Evolutionary conservation across 1,140 invertebrate species (phyloP).

Genomic region (Drosophila orena): DNA sequence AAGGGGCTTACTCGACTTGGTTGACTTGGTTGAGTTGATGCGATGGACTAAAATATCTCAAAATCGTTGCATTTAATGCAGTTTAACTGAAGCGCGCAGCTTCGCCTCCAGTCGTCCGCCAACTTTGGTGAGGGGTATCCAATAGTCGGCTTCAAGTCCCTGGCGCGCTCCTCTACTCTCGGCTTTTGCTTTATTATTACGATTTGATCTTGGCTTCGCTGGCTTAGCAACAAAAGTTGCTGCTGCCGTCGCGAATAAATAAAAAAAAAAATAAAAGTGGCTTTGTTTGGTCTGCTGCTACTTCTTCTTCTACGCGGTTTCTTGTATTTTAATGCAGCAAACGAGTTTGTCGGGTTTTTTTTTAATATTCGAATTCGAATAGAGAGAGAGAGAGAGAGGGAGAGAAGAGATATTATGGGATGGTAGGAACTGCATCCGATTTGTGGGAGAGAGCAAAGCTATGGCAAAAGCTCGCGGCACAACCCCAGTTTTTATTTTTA

Average conservation of each 20-base stretch:
- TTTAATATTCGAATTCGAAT: background rate
- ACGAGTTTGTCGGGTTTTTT: slow-evolving; percentile 70
- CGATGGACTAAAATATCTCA: no score
- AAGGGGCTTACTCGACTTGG: no score
- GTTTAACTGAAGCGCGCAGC: no score
- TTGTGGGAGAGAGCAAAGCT: slow-evolving; percentile 16
- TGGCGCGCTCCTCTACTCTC: slow-evolving; percentile 1
- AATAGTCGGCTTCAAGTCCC: background rate
- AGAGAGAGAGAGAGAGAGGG: slow-evolving; percentile 9
- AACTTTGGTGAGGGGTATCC: slow-evolving; percentile 6
- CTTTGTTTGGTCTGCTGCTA: slow-evolving; percentile 53
- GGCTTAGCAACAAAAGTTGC: slow-evolving; percentile 76
- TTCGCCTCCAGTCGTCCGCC: no score
- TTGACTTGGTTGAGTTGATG: background rate
- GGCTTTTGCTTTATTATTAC: slow-evolving; percentile 36
- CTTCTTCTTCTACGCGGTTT: slow-evolving; percentile 38
- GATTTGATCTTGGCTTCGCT: slow-evolving; percentile 69
- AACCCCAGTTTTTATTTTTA: slow-evolving; percentile 30
- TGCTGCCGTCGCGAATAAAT: slow-evolving; percentile 16
- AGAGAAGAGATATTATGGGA: background rate
- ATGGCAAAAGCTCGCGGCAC: slow-evolving; percentile 17
- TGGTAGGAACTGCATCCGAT: slow-evolving; percentile 6
- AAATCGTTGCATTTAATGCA: no score
- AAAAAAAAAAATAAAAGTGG: slow-evolving; percentile 39
- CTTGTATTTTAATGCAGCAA: slow-evolving; percentile 54